A percentile compares a stretch with the other conserved stretches of the same genome.
Conservation (phyloP, 1,140 invertebrate species). For the Drosophila bipectinata region DNA sequence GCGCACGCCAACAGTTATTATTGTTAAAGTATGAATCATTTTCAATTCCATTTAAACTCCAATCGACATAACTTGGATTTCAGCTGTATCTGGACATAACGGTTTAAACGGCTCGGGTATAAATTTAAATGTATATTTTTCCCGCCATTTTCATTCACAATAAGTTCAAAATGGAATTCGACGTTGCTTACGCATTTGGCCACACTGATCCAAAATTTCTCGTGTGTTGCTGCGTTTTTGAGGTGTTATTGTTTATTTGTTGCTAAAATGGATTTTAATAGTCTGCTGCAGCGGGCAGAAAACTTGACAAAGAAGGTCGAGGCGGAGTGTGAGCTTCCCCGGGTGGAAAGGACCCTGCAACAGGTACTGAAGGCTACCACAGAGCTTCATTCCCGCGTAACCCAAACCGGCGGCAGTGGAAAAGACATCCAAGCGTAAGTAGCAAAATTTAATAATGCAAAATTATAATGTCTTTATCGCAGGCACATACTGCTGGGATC, state of each 20-base stretch:
- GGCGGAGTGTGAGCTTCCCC: constrained; percentile 90
- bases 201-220: not conserved
- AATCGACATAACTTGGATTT: no score
- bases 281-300: constrained; percentile 94
- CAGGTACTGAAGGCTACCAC: constrained; percentile 96
- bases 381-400: constrained; percentile 93
- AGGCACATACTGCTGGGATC: constrained; percentile 96
- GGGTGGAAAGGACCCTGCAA: constrained; percentile 95
- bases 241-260: constrained; percentile 35
- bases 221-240: not conserved
- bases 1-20: no score
- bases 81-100: no score
- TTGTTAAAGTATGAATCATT: no score
- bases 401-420: constrained; percentile 88
- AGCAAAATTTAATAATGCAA: not conserved
- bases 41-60: no score
- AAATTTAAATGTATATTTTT: not conserved
- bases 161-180: not conserved
- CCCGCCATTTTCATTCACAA: not conserved
- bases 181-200: not conserved
- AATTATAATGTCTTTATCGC: not conserved
- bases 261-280: constrained; percentile 88
- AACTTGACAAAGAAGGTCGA: constrained; percentile 94
- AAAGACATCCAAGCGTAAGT: constrained; percentile 97
- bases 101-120: not conserved